These are phyloP conservation scores for Drosophila histrio DNA, from an alignment of 2,888 invertebrate genomes.

Conservation along the genomic window DNA sequence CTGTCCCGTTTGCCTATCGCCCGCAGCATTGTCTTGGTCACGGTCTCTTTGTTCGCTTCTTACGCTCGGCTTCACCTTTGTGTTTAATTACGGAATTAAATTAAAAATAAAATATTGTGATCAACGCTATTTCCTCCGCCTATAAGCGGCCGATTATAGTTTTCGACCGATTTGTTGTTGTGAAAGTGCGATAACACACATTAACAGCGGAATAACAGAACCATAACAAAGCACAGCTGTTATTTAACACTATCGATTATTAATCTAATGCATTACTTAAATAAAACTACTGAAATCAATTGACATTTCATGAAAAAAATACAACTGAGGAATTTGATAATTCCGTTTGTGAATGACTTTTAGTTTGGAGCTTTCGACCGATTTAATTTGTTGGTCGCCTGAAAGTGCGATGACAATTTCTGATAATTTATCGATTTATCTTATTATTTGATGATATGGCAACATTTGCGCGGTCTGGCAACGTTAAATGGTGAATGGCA, in stretches of 20 bases:
- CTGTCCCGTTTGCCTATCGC: constrained; percentile 75
- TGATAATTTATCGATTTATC: constrained; percentile 20
- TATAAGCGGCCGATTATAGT: constrained; percentile 48
- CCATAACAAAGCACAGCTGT: constrained; percentile 44
- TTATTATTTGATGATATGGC: background rate
- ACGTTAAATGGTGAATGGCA: constrained; percentile 39
- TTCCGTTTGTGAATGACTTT: background rate
- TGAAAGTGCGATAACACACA: constrained; percentile 45
- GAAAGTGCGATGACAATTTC: constrained; percentile 1
- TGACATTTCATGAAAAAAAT: background rate
- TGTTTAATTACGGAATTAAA: constrained; percentile 36
- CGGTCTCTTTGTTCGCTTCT: constrained; percentile 38
- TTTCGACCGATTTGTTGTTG: constrained; percentile 30
- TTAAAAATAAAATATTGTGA: constrained; percentile 35
- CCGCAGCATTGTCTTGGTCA: constrained; percentile 56
- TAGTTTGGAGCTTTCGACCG: background rate
- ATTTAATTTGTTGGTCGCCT: background rate
- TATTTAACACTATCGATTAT: constrained; percentile 22
- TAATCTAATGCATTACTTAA: background rate
- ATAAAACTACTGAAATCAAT: background rate
- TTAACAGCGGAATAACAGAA: constrained; percentile 17
- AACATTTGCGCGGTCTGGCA: constrained; percentile 19
- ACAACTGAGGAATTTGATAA: too few species aligned
- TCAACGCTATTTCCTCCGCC: constrained; percentile 51
- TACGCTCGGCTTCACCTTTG: constrained; percentile 32